These are phyloP conservation scores for Pan paniscus DNA, from an alignment of 2,113 vertebrate genomes.

Conservation along the genomic window DNA sequence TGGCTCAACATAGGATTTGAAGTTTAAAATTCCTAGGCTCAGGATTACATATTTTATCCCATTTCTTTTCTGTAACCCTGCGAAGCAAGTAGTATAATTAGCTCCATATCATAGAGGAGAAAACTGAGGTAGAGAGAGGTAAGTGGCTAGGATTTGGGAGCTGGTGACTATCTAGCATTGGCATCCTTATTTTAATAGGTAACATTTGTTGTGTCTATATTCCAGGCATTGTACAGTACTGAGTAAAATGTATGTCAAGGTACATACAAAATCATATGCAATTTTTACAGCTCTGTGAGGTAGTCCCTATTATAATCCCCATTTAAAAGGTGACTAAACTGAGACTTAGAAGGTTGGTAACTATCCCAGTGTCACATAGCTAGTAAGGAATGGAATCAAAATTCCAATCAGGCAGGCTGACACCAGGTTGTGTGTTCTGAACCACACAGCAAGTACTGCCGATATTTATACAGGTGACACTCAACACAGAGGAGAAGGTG, in stretches of 20 bases:
- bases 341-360: neutral
- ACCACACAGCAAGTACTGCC: neutral
- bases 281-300: neutral
- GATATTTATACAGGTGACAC: too few relatives aligned
- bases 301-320: neutral
- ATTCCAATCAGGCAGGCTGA: neutral
- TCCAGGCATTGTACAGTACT: neutral
- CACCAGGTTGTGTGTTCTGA: neutral
- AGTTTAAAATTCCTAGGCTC: neutral
- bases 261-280: neutral
- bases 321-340: neutral
- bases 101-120: neutral
- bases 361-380: neutral
- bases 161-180: neutral
- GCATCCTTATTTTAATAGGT: neutral
- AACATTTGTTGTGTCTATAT: neutral
- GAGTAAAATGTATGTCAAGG: neutral
- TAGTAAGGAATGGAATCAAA: neutral
- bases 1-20: neutral
- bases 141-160: neutral
- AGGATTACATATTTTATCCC: neutral
- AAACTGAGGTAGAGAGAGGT: neutral
- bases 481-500: neutral
- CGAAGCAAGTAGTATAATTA: neutral
- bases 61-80: neutral